Base-by-base conservation (phyloP, 92 coral and sea anemone species). In the Meandrina meandrites region DNA sequence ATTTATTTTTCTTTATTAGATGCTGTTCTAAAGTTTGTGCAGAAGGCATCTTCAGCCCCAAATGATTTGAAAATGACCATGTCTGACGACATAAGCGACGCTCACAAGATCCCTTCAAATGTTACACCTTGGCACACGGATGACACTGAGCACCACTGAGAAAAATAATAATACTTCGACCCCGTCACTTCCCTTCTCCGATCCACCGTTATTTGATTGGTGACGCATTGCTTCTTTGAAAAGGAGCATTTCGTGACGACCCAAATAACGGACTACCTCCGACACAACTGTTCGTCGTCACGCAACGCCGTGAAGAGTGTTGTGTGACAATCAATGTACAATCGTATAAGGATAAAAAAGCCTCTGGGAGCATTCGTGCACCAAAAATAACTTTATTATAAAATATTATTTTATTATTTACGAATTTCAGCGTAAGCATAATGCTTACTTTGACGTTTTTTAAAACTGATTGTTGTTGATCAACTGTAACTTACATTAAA, bases 121-220 rank as follows among this genome's bases (percentile, higher is more conserved):
- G 88, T 85, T 21, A 76, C 88, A 24, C 88, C 88, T 66, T 85
- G 88, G 88, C 81, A 76, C 82, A 66, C 76, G 45, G 82, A 77
- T 1, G 75, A 85, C 0, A 48, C 32, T 12, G 76, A 21, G 35
- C 31, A 78, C 28, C 32, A 76, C 15, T 62, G 60, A 85, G 16
- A 18, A 19, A 5, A 17, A 68, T n/a, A 19, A 2, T 1, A 11
- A 71, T 13, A 31, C 67, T 6, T 30, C 34, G 32, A 0, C 5
- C 31, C 31, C 70, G 30, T 27, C 34, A 27, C 4, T 4, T n/a
- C 70, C 12, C 28, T 60, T 24, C 28, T 12, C 12, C 8, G 1
- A 1, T 4, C 64, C 24, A 24, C 27, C 28, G 67, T 60, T 60
- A 60, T 60, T 60, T 60, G 67, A 60, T 60, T 60, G 9, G 70